A percentile compares a stretch with the other conserved stretches of the same genome.
Evolutionary conservation across 1,140 invertebrate genomes (phyloP).

Genomic region (Lasaia peninsularis): DNA sequence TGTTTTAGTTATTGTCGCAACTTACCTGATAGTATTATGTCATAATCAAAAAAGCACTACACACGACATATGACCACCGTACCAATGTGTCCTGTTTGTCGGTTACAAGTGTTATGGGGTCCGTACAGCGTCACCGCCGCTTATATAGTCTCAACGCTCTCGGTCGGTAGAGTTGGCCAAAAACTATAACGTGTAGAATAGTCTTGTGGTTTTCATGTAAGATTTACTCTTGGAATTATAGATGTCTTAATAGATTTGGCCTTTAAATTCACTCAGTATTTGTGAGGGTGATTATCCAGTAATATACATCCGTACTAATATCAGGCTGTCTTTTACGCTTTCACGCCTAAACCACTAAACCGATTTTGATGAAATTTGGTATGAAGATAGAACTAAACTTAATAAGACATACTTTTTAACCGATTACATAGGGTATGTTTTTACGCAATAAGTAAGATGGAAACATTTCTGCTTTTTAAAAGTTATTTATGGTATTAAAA

Average conservation of each 20-base stretch:
- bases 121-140: not conserved
- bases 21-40: not conserved
- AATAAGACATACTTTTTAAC: too few species aligned
- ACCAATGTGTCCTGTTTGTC: constrained; percentile 4
- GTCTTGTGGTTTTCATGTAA: constrained; percentile 2
- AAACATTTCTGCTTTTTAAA: too few species aligned
- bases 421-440: too few species aligned
- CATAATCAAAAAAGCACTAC: not conserved
- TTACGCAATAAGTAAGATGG: too few species aligned
- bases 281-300: not conserved
- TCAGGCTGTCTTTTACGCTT: too few species aligned
- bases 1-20: not conserved
- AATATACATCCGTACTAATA: too few species aligned
- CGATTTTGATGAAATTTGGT: too few species aligned
- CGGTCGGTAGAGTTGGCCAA: constrained; percentile 15
- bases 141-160: constrained; percentile 14
- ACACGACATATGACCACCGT: not conserved
- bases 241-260: not conserved
- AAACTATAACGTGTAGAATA: not conserved
- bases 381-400: too few species aligned
- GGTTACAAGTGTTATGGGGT: constrained; percentile 19
- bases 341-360: too few species aligned
- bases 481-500: too few species aligned
- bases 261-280: not conserved
- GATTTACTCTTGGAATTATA: not conserved